Base-by-base conservation (phyloP, 1,140 invertebrate genomes). In the Drosophila asahinai region DNA sequence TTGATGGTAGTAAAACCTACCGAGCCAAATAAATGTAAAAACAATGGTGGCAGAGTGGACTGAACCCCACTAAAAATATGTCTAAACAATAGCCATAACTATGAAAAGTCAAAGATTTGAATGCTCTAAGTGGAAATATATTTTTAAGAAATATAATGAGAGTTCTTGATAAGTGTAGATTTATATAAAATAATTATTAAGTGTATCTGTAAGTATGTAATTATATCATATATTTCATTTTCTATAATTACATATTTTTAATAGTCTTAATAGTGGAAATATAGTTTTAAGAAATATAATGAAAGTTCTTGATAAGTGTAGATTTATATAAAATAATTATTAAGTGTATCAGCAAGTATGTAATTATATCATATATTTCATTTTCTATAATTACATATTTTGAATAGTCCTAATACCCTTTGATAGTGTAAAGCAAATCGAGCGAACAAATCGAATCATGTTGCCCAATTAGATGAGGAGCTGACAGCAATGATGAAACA, bases 401-500 rank as follows among this genome's bases (percentile, higher is more conserved):
- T 25, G 5, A 27, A 15, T 51, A 42, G 8, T 22, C 1, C 0
- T 3, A 38, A 9, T 15, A 25, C 43, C 22, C 45, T 11, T 8
- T 36, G 11, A 14, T 8, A 59, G 45, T 15, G 52, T 71, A 42
- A 42, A 3, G 17, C 15, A 54, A 71, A 43, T 72, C 52, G 17
- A 70, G 51, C 64, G 17, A 30, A 49, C 51, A 58, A 72, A 72
- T 70, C 65, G 65, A 72, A 72, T 72, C 66, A 72, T 42, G 25
- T 71, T 71, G 66, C 66, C 66, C 70, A 72, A 71, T 72, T 72
- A 72, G 66, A 71, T 59, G 66, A 49, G 52, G 65, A 59, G 70
- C 43, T 71, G 66, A 59, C 70, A 72, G 52, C 66, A 59, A 49
- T 72, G 70, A 72, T 72, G 66, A 72, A 72, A 72, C 66, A 72